phyloP scores from a whole-genome alignment of 2,797 vertebrate genomes.

The Synanceia verrucosa region DNA sequence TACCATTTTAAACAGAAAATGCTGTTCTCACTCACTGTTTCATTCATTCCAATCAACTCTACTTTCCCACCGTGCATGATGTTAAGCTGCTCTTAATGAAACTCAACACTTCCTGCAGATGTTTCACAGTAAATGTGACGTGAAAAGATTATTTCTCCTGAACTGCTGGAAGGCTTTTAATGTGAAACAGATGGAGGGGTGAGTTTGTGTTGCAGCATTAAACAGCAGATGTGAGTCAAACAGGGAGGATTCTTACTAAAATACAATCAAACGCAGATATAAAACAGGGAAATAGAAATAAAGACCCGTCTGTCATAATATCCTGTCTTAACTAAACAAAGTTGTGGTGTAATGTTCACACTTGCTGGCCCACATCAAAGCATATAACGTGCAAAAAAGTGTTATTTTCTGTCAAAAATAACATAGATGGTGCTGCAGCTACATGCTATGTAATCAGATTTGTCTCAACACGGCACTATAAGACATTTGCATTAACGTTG shows the following conservation, averaged over 20 bases:
- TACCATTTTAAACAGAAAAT: background rate
- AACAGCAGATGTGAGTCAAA: slow-evolving; percentile 47
- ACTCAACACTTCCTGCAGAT: slow-evolving; percentile 67
- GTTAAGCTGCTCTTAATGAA: slow-evolving; percentile 53
- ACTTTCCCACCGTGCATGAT: slow-evolving; percentile 40
- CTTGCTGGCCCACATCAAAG: background rate
- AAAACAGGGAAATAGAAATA: background rate
- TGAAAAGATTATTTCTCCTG: slow-evolving; percentile 58
- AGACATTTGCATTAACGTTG: background rate
- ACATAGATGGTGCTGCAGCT: background rate
- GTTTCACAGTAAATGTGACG: slow-evolving; percentile 68
- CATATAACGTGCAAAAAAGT: background rate
- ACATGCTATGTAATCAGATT: background rate
- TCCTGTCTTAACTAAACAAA: background rate
- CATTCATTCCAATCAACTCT: slow-evolving; percentile 23
- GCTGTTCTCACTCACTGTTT: slow-evolving; percentile 11
- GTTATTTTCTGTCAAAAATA: background rate
- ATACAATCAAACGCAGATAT: background rate
- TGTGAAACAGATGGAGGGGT: slow-evolving; percentile 59
- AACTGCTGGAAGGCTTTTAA: slow-evolving; percentile 58
- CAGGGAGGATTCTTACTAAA: slow-evolving; percentile 13
- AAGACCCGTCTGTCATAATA: background rate
- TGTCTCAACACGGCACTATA: background rate
- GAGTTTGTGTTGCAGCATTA: slow-evolving; percentile 37
- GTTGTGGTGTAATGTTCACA: background rate